Conservation (phyloP, 2,113 vertebrate genomes). For the Crotalus horridus region DNA sequence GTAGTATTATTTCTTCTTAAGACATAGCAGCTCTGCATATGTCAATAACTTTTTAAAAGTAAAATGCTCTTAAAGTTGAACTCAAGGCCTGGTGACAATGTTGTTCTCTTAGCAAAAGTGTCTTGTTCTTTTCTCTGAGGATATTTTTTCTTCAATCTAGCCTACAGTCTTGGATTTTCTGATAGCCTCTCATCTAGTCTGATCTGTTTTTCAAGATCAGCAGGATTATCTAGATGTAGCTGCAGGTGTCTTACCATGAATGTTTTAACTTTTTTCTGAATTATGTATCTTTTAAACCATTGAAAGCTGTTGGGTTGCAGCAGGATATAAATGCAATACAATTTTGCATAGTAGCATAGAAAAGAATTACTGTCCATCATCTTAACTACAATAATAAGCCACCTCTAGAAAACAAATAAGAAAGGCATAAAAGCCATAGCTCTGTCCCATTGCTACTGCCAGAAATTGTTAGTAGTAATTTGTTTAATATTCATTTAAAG, state of each 20-base stretch:
- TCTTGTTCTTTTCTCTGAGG: background rate
- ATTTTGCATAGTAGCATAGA: background rate
- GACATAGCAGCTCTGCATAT: background rate
- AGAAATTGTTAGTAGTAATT: background rate
- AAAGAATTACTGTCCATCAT: background rate
- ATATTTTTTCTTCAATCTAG: background rate
- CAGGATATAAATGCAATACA: background rate
- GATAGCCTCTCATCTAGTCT: background rate
- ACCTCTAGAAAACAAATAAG: background rate
- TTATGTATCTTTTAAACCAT: background rate
- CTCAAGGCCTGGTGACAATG: background rate
- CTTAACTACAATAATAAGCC: background rate
- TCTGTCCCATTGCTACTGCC: background rate
- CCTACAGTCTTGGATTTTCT: background rate
- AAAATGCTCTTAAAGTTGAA: background rate
- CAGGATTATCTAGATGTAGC: background rate
- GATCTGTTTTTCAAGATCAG: background rate
- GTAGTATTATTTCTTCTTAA: background rate
- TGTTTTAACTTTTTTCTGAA: background rate
- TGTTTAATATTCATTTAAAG: background rate
- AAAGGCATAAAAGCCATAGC: background rate
- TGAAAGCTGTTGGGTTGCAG: background rate
- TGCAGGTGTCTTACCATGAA: background rate
- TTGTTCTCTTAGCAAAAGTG: background rate
- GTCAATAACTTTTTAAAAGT: background rate